Conservation (phyloP, 2,797 vertebrate genomes). For the Syncerus caffer region DNA sequence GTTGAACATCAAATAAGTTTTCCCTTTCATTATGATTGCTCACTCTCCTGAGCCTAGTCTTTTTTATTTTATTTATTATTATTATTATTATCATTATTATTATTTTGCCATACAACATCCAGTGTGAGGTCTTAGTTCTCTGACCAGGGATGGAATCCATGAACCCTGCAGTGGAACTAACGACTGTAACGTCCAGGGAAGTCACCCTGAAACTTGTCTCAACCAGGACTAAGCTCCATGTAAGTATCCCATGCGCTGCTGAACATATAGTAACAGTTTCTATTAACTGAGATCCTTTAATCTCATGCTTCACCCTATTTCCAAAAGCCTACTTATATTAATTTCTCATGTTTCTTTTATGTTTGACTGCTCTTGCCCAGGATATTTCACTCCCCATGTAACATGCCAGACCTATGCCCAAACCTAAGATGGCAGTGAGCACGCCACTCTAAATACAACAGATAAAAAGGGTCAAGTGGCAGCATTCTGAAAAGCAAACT, state of each 20-base stretch:
- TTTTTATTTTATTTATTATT: not conserved
- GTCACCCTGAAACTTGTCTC: not conserved
- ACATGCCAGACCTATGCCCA: not conserved
- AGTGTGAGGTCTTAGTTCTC: not conserved
- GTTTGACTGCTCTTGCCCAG: not conserved
- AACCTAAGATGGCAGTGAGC: not conserved
- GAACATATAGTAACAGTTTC: not conserved
- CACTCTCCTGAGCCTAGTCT: not conserved
- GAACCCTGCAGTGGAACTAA: not conserved
- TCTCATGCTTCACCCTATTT: not conserved
- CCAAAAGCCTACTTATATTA: not conserved
- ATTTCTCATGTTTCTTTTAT: not conserved
- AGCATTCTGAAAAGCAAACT: not conserved
- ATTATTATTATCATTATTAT: too few relatives aligned
- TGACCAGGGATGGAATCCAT: not conserved
- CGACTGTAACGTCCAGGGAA: rapidly evolving
- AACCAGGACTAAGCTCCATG: not conserved
- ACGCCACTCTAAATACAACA: not conserved
- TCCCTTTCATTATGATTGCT: not conserved
- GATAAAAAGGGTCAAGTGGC: not conserved
- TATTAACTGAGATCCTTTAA: not conserved
- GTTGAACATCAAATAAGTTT: not conserved
- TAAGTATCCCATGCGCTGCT: not conserved
- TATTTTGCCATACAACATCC: not conserved
- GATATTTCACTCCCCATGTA: not conserved